Percentiles rank a stretch among this genome's conserved stretches.
These are phyloP conservation scores for Rousettus madagascariensis DNA, from an alignment of 2,797 vertebrate genomes.

Conservation along the genomic window DNA sequence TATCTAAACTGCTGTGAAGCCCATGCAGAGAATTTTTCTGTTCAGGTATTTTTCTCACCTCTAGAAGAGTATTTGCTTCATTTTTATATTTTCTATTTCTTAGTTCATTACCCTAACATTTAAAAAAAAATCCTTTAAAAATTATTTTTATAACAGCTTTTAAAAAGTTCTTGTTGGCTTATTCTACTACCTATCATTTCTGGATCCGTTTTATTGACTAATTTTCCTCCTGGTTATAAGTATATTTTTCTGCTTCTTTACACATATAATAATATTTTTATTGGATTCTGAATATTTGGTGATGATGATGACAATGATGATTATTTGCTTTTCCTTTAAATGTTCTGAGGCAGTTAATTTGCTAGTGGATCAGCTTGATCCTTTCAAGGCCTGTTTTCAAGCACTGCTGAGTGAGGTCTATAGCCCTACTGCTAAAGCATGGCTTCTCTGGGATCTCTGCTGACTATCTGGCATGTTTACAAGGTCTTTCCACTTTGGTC, in stretches of 20 bases:
- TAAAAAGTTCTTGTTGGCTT: not conserved
- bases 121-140: not conserved
- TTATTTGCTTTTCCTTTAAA: not conserved
- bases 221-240: not conserved
- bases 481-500: not conserved
- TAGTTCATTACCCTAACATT: not conserved
- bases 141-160: not conserved
- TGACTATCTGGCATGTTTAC: not conserved
- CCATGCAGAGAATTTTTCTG: not conserved
- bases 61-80: not conserved
- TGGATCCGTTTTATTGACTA: not conserved
- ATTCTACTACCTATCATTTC: not conserved
- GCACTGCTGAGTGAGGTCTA: not conserved
- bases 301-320: no score
- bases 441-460: not conserved
- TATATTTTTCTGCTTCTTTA: not conserved
- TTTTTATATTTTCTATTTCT: not conserved
- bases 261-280: not conserved
- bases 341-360: not conserved
- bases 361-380: not conserved
- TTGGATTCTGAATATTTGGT: not conserved
- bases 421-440: not conserved
- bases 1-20: not conserved
- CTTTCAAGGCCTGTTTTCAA: not conserved
- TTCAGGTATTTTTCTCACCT: not conserved